phyloP scores from a whole-genome alignment of 2,113 vertebrate species.

The Deroptyus accipitrinus region DNA sequence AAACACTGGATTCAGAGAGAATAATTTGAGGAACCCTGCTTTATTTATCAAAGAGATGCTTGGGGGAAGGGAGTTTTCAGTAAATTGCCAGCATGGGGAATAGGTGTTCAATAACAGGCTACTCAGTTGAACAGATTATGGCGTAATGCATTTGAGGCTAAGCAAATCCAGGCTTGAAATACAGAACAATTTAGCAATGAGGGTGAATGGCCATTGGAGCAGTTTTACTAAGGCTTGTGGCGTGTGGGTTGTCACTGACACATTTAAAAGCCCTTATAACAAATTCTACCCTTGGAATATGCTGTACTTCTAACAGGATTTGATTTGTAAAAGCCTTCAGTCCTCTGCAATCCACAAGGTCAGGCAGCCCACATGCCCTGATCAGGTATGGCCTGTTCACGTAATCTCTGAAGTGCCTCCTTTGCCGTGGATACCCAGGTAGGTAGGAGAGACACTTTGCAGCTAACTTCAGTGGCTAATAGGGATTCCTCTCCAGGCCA shows the following conservation, averaged over 20 bases:
- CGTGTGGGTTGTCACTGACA: not conserved
- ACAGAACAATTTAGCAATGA: not conserved
- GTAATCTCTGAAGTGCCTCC: not conserved
- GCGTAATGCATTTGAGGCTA: constrained; percentile 27
- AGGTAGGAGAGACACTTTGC: not conserved
- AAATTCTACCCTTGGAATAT: not conserved
- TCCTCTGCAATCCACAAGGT: not conserved
- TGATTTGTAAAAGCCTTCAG: not conserved
- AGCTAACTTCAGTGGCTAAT: not conserved
- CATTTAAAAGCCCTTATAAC: not conserved
- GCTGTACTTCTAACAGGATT: not conserved
- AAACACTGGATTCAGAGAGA: not conserved
- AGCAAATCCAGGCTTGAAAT: constrained; percentile 38
- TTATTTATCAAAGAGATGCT: constrained; percentile 17
- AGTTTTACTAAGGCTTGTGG: not conserved
- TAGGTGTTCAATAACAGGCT: constrained; percentile 42
- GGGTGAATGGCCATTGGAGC: not conserved
- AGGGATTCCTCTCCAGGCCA: not conserved
- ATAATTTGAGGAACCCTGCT: constrained; percentile 25
- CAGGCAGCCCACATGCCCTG: not conserved
- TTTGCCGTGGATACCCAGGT: not conserved
- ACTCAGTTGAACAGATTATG: constrained; percentile 48
- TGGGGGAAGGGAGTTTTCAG: constrained; percentile 20
- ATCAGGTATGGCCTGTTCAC: not conserved
- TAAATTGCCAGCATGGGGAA: constrained; percentile 40